These are phyloP conservation scores for Beroe ovata DNA, from an alignment of 37 sponge, comb jelly and placozoan genomes.

Conservation along the genomic window DNA sequence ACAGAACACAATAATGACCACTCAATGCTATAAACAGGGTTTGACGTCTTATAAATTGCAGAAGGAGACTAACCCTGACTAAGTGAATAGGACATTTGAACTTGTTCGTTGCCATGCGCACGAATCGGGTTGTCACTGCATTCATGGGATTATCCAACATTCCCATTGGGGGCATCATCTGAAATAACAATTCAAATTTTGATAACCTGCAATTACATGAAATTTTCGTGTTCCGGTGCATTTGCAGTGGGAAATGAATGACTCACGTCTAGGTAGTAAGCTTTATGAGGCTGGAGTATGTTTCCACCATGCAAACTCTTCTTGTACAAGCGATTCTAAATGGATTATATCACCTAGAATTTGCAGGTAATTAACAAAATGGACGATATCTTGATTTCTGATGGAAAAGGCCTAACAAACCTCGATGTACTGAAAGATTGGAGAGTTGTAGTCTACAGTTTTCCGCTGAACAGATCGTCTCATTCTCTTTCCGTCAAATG, in stretches of 20 bases:
- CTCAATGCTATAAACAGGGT: not conserved
- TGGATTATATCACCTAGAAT: too few relatives aligned
- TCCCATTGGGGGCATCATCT: slow-evolving; percentile 74
- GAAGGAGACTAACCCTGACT: slow-evolving; percentile 74
- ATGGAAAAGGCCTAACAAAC: too few relatives aligned
- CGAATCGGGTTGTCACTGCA: slow-evolving; percentile 88
- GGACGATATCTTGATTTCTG: too few relatives aligned
- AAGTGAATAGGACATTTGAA: slow-evolving; percentile 91
- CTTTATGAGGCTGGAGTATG: slow-evolving; percentile 77
- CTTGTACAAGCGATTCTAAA: slow-evolving; percentile 89
- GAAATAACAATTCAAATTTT: too few relatives aligned
- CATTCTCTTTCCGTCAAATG: slow-evolving; percentile 69
- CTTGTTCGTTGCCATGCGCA: slow-evolving; percentile 84
- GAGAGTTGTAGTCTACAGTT: slow-evolving; percentile 84
- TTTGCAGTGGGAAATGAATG: too few relatives aligned
- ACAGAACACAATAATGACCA: too few relatives aligned
- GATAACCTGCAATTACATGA: too few relatives aligned
- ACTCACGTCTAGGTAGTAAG: slow-evolving; percentile 67
- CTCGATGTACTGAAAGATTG: slow-evolving; percentile 78
- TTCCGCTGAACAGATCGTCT: slow-evolving; percentile 70
- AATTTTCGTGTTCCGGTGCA: too few relatives aligned
- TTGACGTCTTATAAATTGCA: not conserved
- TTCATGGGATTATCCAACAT: slow-evolving; percentile 76
- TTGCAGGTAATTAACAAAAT: too few relatives aligned
- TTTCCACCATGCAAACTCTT: slow-evolving; percentile 74